Base-by-base conservation (phyloP, 2,888 invertebrate genomes). In the Callimorpha dominula region DNA sequence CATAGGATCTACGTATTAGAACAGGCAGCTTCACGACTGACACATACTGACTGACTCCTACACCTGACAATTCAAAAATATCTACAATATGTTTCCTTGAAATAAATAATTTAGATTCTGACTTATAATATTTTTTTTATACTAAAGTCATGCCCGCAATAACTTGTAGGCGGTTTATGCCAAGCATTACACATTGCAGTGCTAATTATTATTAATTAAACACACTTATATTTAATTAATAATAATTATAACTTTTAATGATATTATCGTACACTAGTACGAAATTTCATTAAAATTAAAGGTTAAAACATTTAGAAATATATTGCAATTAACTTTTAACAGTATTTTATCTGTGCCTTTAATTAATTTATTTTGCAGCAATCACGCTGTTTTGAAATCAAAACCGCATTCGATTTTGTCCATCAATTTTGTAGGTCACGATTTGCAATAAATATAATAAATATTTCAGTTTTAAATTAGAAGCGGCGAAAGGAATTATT, bases 291-390 rank as follows among this genome's bases (percentile, higher is more conserved):
- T 57, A 12, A 57, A 57, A 12, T 31, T 60, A 60, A 60, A 60
- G 31, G 60, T 60, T 14, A 60, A 31, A 14, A 6, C 31, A 8
- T 60, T 60, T 31, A 14, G 31, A 60, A 60, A 60, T 14, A 50
- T 31, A 60, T 31, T 12, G 31, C 60, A 60, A 60, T 60, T 46
- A 65, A 65, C 46, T 49, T 65, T 46, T 46, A 65, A n/a, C 60
- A n/a, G 0, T 43, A 46, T 46, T 46, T 65, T 65, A 20, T 46
- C 1, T 46, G 2, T 20, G 20, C 60, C 1, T 65, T 65, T 46
- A 65, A 46, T 46, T 65, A 60, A 60, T 31, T 31, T 14, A 60
- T 49, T 65, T 65, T 15, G 7, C 2, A 31, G 20, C 49, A 65
- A 65, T 46, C 20, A 65, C 8, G 14, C 12, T 14, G 46, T 65